phyloP scores from a whole-genome alignment of 2,888 invertebrate genomes.

The Coecobrya sp. region DNA sequence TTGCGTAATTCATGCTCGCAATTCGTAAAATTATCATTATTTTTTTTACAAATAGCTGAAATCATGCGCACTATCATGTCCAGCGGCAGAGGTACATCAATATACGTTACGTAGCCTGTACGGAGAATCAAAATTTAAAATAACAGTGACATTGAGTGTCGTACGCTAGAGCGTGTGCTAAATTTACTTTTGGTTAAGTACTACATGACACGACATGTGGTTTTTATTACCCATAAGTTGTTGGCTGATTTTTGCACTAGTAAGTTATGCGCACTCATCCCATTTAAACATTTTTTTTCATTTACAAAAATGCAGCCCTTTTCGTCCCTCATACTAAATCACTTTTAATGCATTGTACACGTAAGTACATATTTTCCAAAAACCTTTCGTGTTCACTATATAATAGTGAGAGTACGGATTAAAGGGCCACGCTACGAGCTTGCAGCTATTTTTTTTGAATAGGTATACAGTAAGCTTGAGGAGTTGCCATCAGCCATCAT shows the following conservation, averaged over 20 bases:
- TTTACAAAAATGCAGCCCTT: neutral
- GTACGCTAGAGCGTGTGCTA: slow-evolving; percentile 58
- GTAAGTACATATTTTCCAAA: neutral
- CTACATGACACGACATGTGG: slow-evolving; percentile 54
- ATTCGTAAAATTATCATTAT: neutral
- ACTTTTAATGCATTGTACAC: neutral
- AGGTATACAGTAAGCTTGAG: too few species aligned
- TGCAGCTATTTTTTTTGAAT: too few species aligned
- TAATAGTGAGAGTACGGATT: neutral
- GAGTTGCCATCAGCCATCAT: too few species aligned
- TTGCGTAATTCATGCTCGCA: neutral
- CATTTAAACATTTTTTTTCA: neutral
- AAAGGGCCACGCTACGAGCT: slow-evolving; percentile 33
- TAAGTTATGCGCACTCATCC: neutral
- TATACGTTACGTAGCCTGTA: too few species aligned
- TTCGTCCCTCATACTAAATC: neutral
- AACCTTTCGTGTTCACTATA: neutral
- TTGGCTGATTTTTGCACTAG: neutral
- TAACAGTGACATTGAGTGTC: slow-evolving; percentile 20
- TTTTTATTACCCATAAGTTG: neutral
- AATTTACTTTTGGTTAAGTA: slow-evolving; percentile 30
- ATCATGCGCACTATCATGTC: neutral
- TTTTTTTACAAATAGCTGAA: neutral
- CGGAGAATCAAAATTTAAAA: too few species aligned
- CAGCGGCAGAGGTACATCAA: neutral